Conservation (phyloP, 2,888 invertebrate genomes). For the Malthinus seriepunctatus region DNA sequence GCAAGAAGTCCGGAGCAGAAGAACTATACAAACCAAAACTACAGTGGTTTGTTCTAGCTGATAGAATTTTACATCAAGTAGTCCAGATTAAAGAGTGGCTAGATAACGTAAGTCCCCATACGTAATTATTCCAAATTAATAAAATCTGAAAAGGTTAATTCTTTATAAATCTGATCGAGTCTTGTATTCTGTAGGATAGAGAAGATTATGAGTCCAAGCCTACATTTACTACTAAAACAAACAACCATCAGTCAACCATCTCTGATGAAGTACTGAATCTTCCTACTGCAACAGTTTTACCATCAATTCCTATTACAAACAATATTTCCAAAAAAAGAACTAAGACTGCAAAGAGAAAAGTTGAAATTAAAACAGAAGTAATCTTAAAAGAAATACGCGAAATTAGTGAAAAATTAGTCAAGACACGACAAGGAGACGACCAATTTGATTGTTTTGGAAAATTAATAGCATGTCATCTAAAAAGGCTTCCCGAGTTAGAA, state of each 20-base stretch:
- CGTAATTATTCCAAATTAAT: too few relatives aligned
- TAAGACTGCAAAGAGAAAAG: too few relatives aligned
- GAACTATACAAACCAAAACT: slow-evolving; percentile 45
- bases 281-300: background rate
- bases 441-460: slow-evolving; percentile 13
- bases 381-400: slow-evolving; percentile 4
- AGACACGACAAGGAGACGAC: background rate
- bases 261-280: background rate
- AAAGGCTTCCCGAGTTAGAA: slow-evolving; percentile 7
- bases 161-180: too few relatives aligned
- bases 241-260: too few relatives aligned
- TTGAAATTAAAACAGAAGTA: background rate
- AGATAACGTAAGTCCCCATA: too few relatives aligned
- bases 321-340: background rate
- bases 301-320: background rate
- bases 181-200: too few relatives aligned
- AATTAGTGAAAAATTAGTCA: slow-evolving; percentile 12
- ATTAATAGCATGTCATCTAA: slow-evolving; percentile 11
- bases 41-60: slow-evolving; percentile 45
- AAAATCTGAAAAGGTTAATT: too few relatives aligned
- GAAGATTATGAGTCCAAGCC: too few relatives aligned
- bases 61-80: slow-evolving; percentile 48
- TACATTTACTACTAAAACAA: too few relatives aligned
- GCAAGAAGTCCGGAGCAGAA: slow-evolving; percentile 39
- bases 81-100: slow-evolving; percentile 42